Evolutionary conservation across 1,140 invertebrate genomes (phyloP), one percentile per base, ranked within the genome.

Genomic region (Ganaspis sp.): DNA sequence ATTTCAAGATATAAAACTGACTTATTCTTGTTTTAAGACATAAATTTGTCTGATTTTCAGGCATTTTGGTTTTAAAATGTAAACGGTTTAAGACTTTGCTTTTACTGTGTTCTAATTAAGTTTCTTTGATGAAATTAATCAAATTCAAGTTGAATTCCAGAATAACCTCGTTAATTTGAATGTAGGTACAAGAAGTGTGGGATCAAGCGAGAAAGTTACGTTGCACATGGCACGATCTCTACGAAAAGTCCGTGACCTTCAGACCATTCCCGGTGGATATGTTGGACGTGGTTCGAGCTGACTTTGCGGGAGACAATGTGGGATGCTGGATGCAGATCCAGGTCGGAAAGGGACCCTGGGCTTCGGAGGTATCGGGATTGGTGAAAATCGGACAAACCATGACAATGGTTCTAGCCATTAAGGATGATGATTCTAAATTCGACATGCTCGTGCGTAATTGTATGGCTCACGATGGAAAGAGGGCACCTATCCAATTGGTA

Each of bases 311-410:
- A 0, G 97, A 98, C 85, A 98, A 98, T 88, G 97, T 98, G 1
- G 97, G 97, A 6, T 98, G 97, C 90, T 98, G 97, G 97, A 97
- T 97, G 96, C 96, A 97, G 84, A 97, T 97, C 72, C 96, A 97
- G 92, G 97, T 98, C 6, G 97, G 97, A 17, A 98, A 98, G 88
- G 97, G 97, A 49, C 97, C 97, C 0, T 98, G 97, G 97, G 97
- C 97, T 9, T 97, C 96, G 0, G 97, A 98, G 91, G 97, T 98
- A 0, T 97, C 97, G 0, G 97, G 97, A 0, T 91, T 98, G 26
- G 97, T 98, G 0, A 98, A 98, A 89, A 98, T 98, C 69, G 97
- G 97, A 1, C 97, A 98, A 86, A 98, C 97, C 0, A 98, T 99
- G 97, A 99, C 97, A 5, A 98, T 98, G 97, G 97, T 98, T 1